Evolutionary conservation across 2,113 vertebrate species (phyloP), one percentile per base, ranked within the genome.

Genomic region (Sebastes fasciatus): DNA sequence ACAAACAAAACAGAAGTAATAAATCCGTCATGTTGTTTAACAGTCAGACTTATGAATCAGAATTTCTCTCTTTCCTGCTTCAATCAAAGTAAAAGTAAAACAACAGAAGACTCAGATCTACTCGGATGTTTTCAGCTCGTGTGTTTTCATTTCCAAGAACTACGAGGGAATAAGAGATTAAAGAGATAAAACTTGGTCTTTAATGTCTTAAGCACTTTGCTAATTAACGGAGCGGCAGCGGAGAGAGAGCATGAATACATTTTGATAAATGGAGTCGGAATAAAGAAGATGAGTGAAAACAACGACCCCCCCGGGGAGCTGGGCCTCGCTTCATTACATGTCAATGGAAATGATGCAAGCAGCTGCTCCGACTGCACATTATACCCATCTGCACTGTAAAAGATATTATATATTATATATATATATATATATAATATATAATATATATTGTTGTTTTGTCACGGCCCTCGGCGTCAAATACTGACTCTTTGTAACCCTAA

Each of bases 161-260:
- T 85, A 72, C 57, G 71, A 78, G 72, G 63, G 72, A 84, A 89
- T 67, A 19, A 46, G 76, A 90, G 82, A 88, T 81, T 85, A 85
- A 88, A 89, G 77, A 79, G 74, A 85, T 62, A 40, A 74, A 77
- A 86, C 82, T 81, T 14, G 6, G 4, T 51, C 77, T 87, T 90
- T 90, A 61, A 87, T 91, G 84, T 92, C 63, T 85, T 79, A 89
- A 90, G 77, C 86, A 86, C 74, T 89, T 71, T 71, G 80, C 82
- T 92, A 89, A 90, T 92, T 86, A 90, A 85, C 69, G 0, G 26
- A 5, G 9, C 34, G 14, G 68, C 65, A 12, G 49, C 23, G 49
- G 68, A 42, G 68, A 79, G 61, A 82, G 69, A 78, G 64, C 82
- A 82, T 19, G 72, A 86, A 81, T 64, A 73, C 64, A 76, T 88